Evolutionary conservation across 2,797 vertebrate species (phyloP).

Genomic region (Cryptoprocta ferox): DNA sequence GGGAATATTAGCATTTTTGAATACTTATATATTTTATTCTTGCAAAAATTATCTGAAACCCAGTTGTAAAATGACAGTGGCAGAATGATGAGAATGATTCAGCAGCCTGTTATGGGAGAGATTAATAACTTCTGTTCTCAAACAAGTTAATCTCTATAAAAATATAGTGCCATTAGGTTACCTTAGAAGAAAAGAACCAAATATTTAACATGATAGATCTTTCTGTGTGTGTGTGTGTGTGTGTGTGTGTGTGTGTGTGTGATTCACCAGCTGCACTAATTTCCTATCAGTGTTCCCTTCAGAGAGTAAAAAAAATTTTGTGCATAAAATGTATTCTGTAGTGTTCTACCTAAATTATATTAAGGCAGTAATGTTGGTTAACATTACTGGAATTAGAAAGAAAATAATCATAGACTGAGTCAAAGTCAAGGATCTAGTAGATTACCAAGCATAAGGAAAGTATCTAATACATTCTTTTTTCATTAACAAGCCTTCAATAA

Average conservation of each 20-base stretch:
- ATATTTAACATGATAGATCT: conserved; percentile 50
- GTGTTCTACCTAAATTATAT: background rate
- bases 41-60: conserved; percentile 53
- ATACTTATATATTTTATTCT: conserved; percentile 49
- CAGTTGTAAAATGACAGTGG: conserved; percentile 47
- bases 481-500: background rate
- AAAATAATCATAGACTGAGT: background rate
- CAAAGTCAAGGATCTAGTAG: background rate
- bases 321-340: background rate
- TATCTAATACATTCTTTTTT: background rate
- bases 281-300: background rate
- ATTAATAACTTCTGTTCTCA: conserved; percentile 72
- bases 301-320: background rate
- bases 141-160: conserved; percentile 67
- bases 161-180: conserved; percentile 63
- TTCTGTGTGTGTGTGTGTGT: background rate
- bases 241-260: background rate
- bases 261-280: conserved; percentile 19
- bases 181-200: conserved; percentile 65
- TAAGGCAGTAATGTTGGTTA: background rate
- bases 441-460: background rate
- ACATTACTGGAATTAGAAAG: background rate
- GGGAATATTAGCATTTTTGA: conserved; percentile 56
- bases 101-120: conserved; percentile 49
- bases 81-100: conserved; percentile 63